Evolutionary conservation across 92 coral and sea anemone genomes (phyloP), one percentile per base, ranked within the genome.

Genomic region (Epizoanthus illoricatus): DNA sequence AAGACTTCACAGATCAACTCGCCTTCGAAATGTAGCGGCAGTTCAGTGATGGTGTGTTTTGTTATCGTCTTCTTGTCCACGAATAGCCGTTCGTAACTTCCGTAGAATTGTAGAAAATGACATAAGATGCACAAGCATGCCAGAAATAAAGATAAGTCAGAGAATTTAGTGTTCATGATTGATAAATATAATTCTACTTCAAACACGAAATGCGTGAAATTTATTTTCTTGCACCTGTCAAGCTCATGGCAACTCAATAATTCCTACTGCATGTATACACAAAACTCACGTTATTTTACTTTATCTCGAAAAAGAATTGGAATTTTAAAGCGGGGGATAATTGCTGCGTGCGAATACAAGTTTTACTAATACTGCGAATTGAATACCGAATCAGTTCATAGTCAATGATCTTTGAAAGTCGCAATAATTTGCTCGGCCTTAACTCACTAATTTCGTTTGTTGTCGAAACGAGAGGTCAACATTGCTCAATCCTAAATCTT

Each of bases 71-170:
- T 60, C n/a, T 16, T 60, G 19, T 60, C 65, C 65, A 60, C 65
- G 65, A 60, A 60, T 60, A 60, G 65, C 65, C 5, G 65, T 60
- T 60, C 65, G 74, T 69, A 43, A 69, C 74, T 69, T 69, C 74
- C 74, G 74, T 40, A 69, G 21, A 70, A 70, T 70, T 70, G 55
- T 70, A 70, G 75, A 70, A 70, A 70, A 70, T 70, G 75, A 70
- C 75, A 40, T 40, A 70, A 70, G 75, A 70, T 70, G 75, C 52
- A 70, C 75, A 70, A 40, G 56, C 75, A 70, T 70, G 57, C 75
- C 75, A 70, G 75, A 70, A 70, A 70, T 70, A 70, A 70, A 70
- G 75, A 70, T 70, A 70, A 70, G 75, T 70, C 56, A 70, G 75
- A 5, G 57, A 70, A 70, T 70, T 70, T 70, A 70, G 75, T 65